A percentile compares a stretch with the other conserved stretches of the same genome.
These are phyloP conservation scores for Drosophila bocki DNA, from an alignment of 1,140 invertebrate genomes.

Conservation along the genomic window DNA sequence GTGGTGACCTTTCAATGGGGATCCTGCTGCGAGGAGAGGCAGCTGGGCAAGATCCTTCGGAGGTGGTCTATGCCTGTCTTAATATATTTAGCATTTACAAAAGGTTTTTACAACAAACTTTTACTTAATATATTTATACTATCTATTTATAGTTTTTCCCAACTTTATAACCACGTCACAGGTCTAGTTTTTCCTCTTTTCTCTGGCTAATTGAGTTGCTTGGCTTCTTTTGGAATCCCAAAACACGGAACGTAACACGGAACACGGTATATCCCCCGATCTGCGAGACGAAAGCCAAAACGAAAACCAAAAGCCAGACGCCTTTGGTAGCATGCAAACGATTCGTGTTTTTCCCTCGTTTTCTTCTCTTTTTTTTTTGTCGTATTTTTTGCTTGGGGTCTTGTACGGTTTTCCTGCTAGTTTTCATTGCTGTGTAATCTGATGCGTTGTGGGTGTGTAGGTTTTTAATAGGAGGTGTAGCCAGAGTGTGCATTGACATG, in stretches of 20 bases:
- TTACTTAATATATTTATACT: too few relatives aligned
- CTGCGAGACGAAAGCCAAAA: constrained; percentile 7
- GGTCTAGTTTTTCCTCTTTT: constrained; percentile 28
- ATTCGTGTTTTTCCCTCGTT: constrained; percentile 31
- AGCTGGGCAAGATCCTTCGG: neutral
- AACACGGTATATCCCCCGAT: constrained; percentile 6
- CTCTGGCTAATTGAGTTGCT: constrained; percentile 76
- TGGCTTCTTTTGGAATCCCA: constrained; percentile 56
- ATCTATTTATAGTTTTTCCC: neutral
- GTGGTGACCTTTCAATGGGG: constrained; percentile 33
- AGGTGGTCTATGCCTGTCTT: constrained; percentile 16
- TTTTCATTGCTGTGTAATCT: constrained; percentile 44
- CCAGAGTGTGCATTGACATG: constrained; percentile 30
- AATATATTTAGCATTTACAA: neutral
- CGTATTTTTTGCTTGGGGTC: constrained; percentile 7
- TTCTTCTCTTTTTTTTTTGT: constrained; percentile 2
- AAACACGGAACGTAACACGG: constrained; percentile 14
- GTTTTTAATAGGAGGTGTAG: constrained; percentile 4
- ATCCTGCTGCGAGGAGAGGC: constrained; percentile 14
- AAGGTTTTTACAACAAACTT: neutral
- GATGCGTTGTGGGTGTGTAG: constrained; percentile 17
- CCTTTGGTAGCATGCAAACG: constrained; percentile 41
- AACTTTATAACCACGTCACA: neutral
- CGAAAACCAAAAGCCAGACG: constrained; percentile 49
- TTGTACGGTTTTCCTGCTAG: constrained; percentile 51